These are phyloP conservation scores for Lagenorhynchus albirostris DNA, from an alignment of 2,113 vertebrate genomes.

Conservation along the genomic window DNA sequence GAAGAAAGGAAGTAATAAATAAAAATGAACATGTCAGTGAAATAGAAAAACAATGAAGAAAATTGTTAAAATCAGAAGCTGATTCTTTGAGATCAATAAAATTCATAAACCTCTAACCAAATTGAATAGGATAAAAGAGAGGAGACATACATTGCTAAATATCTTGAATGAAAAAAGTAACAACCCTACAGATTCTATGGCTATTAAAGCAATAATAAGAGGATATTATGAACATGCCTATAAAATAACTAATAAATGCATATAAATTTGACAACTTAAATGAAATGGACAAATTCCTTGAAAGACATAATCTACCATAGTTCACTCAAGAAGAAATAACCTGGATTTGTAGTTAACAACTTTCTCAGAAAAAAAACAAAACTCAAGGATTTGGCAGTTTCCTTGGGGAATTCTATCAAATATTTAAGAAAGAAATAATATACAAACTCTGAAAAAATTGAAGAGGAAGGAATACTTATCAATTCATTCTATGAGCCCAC, in stretches of 20 bases:
- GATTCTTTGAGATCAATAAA: neutral
- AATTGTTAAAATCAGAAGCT: neutral
- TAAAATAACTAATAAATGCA: neutral
- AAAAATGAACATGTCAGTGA: neutral
- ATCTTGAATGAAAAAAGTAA: neutral
- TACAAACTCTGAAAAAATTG: neutral
- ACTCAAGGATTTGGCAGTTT: neutral
- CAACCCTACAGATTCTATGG: neutral
- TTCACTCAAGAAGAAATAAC: neutral
- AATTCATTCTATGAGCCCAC: neutral
- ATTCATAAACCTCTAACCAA: neutral
- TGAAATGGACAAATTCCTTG: neutral
- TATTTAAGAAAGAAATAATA: neutral
- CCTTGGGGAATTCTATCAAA: neutral
- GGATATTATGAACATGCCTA: neutral
- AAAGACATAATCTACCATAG: neutral
- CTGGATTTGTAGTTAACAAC: neutral
- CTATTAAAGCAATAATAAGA: neutral
- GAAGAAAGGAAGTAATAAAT: slow-evolving; percentile 23
- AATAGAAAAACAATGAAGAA: neutral
- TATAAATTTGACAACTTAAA: neutral
- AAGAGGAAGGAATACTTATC: neutral
- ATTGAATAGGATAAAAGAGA: neutral
- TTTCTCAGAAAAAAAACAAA: neutral
- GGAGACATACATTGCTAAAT: neutral